Base-by-base conservation (phyloP, 2,888 invertebrate species). In the Monopis laevigella region DNA sequence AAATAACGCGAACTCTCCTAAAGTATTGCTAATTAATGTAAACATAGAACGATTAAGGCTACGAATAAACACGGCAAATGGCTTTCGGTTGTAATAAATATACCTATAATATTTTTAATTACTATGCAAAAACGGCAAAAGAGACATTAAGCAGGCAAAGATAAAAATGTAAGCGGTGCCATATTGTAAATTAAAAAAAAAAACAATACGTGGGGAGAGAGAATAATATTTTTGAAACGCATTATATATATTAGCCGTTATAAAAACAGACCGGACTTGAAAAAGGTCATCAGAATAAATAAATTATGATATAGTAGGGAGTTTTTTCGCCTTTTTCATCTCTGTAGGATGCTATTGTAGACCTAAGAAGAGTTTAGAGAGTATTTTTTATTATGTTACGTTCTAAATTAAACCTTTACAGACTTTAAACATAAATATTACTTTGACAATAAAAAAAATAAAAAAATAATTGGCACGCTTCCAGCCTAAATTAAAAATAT, bases 71-170 rank as follows among this genome's bases (percentile, higher is more conserved):
- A 70, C 57, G 55, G 66, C 51, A 64, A 77, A 77, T 70, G 70
- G 73, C 63, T 58, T 56, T 58, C 62, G 56, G 54, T 49, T 50
- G 72, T 67, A 70, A 75, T 80, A 78, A 80, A 75, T n/a, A n/a
- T 78, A 78, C 70, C 68, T 75, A 71, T 75, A 75, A 77, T 74
- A 73, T 70, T 80, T 78, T 73, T 74, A 77, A 78, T 78, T 80
- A 74, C 74, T 43, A 53, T 52, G 52, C 56, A 49, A 51, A 48
- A 70, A 29, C 69, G 63, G 19, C 17, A 42, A 42, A 35, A 42
- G 29, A 35, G 72, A 77, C 75, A 75, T 72, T 66, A 73, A 67
- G 55, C 77, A 71, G 69, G 55, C 30, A 53, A 54, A 66, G 67
- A 77, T 75, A 73, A 74, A 69, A 67, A 63, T 51, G 51, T 50